A percentile compares a stretch with the other conserved stretches of the same genome.
phyloP scores from a whole-genome alignment of 2,113 vertebrate genomes.

The Pachycephala philippinensis region DNA sequence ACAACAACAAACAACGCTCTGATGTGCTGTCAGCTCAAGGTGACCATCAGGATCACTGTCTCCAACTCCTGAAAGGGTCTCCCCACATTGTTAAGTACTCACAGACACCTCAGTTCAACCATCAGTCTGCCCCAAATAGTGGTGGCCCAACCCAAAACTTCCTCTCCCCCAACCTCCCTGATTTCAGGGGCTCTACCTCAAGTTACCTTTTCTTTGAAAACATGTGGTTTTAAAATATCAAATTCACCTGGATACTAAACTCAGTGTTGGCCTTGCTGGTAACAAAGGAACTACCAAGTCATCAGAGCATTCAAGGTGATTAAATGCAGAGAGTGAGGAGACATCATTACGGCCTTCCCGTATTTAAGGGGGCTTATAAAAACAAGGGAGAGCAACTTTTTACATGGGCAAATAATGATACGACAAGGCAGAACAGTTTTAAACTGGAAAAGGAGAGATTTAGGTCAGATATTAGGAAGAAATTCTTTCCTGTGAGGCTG shows the following conservation, averaged over 20 bases:
- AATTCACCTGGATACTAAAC: neutral
- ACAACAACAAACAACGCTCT: neutral
- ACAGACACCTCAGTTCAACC: neutral
- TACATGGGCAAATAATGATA: neutral
- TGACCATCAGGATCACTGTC: neutral
- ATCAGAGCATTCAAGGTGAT: neutral
- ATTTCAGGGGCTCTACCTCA: neutral
- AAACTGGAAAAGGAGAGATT: neutral
- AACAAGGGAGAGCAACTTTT: neutral
- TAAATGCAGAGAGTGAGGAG: neutral
- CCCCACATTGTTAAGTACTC: neutral
- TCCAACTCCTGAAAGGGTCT: neutral
- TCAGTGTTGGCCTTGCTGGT: neutral
- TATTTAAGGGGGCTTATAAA: neutral
- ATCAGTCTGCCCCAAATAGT: fast-evolving
- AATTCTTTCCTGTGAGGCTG: neutral
- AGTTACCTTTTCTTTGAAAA: neutral
- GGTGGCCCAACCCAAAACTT: neutral
- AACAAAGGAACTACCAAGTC: neutral
- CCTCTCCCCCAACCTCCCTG: neutral
- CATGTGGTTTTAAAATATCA: fast-evolving
- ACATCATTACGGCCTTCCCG: neutral
- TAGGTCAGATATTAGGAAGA: neutral
- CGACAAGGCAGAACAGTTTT: neutral
- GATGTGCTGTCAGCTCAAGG: neutral